phyloP scores from a whole-genome alignment of 2,113 vertebrate genomes.

The Mirounga angustirostris region DNA sequence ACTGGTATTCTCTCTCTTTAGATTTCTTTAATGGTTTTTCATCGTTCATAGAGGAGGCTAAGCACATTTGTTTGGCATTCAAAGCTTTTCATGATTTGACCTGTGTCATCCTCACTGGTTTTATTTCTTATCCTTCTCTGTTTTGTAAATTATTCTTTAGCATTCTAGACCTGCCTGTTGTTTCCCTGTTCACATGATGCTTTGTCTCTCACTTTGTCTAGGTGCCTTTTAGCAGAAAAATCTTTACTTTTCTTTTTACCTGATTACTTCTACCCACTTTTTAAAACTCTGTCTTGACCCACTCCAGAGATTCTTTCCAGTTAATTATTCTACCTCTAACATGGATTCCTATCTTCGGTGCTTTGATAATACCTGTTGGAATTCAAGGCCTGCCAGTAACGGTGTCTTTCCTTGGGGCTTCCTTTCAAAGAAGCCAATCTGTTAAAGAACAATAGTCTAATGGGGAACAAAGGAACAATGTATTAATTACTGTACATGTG shows the following conservation, averaged over 20 bases:
- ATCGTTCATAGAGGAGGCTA: not conserved
- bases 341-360: not conserved
- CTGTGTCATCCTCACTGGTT: not conserved
- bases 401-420: not conserved
- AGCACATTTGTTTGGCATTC: not conserved
- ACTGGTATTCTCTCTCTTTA: not conserved
- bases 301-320: not conserved
- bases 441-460: not conserved
- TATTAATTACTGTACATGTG: conserved; percentile 10
- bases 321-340: not conserved
- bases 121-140: not conserved
- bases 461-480: not conserved
- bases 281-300: not conserved
- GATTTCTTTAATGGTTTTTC: not conserved
- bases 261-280: not conserved
- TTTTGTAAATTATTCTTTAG: conserved; percentile 39
- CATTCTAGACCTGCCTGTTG: not conserved
- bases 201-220: not conserved
- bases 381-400: not conserved
- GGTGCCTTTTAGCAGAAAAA: not conserved
- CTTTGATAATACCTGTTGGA: not conserved
- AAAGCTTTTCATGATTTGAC: not conserved
- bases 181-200: not conserved
- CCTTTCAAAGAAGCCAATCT: not conserved
- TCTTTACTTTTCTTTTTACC: not conserved